These are phyloP conservation scores for Argyra leucocephala DNA, from an alignment of 2,888 invertebrate genomes.

Conservation along the genomic window DNA sequence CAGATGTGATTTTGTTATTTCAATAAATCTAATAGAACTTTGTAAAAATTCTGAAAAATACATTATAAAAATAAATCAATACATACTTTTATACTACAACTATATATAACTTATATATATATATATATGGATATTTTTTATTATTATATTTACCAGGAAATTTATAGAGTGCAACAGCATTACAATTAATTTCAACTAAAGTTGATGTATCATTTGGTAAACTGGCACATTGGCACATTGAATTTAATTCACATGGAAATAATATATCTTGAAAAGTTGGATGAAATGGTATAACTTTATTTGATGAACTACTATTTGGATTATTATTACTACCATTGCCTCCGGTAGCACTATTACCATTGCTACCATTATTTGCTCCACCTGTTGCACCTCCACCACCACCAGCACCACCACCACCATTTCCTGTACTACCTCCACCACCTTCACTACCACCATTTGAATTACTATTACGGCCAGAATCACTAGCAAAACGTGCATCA, in stretches of 20 bases:
- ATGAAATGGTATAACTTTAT: neutral
- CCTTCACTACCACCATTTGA: conserved; percentile 29
- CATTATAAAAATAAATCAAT: conserved; percentile 19
- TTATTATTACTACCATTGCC: conserved; percentile 23
- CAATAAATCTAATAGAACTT: conserved; percentile 69
- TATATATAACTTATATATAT: no score
- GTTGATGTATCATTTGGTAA: conserved; percentile 43
- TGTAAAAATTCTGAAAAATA: conserved; percentile 65
- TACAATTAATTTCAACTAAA: conserved; percentile 44
- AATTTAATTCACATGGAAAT: conserved; percentile 42
- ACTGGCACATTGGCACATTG: conserved; percentile 44
- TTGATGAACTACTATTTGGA: neutral
- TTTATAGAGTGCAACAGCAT: conserved; percentile 44
- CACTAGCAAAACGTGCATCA: conserved; percentile 32
- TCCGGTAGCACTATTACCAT: conserved; percentile 31
- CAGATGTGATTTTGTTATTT: conserved; percentile 71
- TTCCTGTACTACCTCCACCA: conserved; percentile 20
- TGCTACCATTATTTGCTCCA: conserved; percentile 23
- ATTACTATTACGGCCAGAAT: conserved; percentile 27
- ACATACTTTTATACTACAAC: no score
- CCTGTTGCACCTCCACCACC: conserved; percentile 17
- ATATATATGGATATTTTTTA: no score
- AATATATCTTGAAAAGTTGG: conserved; percentile 34
- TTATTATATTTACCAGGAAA: conserved; percentile 40
- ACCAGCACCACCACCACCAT: conserved; percentile 12